Conservation (phyloP, 1,140 invertebrate genomes). For the Tetramorium simillimum region DNA sequence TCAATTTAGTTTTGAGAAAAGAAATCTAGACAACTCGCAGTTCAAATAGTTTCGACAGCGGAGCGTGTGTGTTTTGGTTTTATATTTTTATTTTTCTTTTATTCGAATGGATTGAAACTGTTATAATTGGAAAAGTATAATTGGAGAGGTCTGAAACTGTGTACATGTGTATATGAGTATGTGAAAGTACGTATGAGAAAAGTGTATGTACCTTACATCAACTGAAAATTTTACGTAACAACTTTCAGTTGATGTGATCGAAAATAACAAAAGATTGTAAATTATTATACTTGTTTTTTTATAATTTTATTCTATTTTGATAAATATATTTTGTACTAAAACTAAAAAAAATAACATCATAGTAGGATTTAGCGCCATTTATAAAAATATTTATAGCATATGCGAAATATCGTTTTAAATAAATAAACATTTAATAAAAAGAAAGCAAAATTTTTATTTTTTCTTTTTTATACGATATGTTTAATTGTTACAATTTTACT, state of each 20-base stretch:
- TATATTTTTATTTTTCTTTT: neutral
- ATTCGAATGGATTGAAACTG: neutral
- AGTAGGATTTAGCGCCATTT: neutral
- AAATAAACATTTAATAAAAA: neutral
- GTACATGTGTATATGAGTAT: no score
- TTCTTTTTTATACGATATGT: neutral
- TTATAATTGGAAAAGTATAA: conserved; percentile 9
- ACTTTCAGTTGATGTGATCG: neutral
- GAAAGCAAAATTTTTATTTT: neutral
- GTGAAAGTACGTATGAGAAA: neutral
- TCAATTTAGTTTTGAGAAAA: neutral
- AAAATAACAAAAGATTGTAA: neutral
- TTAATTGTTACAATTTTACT: neutral
- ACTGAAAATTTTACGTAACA: neutral
- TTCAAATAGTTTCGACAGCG: neutral
- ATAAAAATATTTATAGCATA: neutral
- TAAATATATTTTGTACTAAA: neutral
- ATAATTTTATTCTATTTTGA: neutral
- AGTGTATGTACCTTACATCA: neutral
- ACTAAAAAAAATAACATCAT: neutral
- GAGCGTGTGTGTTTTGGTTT: neutral
- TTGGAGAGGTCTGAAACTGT: neutral
- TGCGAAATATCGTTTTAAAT: neutral
- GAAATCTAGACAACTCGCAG: neutral
- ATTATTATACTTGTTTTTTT: neutral